Conservation (phyloP, 1,140 invertebrate genomes). For the Pantala flavescens region DNA sequence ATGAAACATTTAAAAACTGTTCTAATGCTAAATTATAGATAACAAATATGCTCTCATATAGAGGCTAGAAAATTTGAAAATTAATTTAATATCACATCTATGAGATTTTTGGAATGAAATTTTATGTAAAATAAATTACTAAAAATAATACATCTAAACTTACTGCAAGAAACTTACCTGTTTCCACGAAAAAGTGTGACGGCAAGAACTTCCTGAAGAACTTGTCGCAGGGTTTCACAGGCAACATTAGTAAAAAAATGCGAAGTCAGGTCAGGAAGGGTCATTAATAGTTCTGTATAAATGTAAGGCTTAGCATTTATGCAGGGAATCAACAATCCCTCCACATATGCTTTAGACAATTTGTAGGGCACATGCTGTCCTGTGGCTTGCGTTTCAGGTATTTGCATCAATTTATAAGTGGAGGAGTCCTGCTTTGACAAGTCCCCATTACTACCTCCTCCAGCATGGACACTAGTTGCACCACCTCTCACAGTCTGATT, state of each 20-base stretch:
- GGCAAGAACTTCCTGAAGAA: constrained; percentile 61
- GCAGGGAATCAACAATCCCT: constrained; percentile 67
- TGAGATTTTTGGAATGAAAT: too few species aligned
- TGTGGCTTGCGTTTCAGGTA: not conserved
- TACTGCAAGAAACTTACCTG: constrained; percentile 45
- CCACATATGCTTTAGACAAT: constrained; percentile 67
- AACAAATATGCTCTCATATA: too few species aligned
- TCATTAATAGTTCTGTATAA: constrained; percentile 68
- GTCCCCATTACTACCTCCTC: not conserved
- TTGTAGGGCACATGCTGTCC: constrained; percentile 37
- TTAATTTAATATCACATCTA: too few species aligned
- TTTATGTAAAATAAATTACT: too few species aligned
- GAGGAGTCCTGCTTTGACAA: not conserved
- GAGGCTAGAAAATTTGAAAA: too few species aligned
- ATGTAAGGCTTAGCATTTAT: constrained; percentile 77
- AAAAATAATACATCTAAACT: not conserved
- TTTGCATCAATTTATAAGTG: not conserved
- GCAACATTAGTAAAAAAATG: constrained; percentile 67
- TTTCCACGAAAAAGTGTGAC: constrained; percentile 71
- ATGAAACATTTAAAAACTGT: too few species aligned
- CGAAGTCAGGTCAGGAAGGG: constrained; percentile 64
- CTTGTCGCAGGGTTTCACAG: constrained; percentile 59
- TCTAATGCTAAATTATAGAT: too few species aligned
- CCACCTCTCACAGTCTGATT: constrained; percentile 21
- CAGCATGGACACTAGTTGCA: not conserved